Conservation (phyloP, 2,888 invertebrate species). For the Tuta absoluta region DNA sequence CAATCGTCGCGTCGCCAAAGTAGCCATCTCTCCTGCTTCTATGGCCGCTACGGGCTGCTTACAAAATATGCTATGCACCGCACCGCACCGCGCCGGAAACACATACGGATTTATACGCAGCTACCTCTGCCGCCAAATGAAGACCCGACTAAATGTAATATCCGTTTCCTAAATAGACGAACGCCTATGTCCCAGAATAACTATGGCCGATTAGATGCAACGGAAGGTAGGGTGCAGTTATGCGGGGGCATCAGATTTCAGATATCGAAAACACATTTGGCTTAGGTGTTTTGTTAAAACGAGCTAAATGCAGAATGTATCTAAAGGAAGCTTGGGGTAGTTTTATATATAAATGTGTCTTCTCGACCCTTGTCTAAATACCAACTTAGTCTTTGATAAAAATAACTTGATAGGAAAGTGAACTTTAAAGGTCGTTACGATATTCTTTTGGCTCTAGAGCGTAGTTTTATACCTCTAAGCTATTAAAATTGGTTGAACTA, state of each 20-base stretch:
- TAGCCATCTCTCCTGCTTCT: no score
- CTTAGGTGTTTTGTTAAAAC: neutral
- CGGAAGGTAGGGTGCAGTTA: conserved; percentile 39
- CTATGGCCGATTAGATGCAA: conserved; percentile 74
- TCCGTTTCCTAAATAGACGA: conserved; percentile 82
- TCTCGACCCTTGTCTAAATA: no score
- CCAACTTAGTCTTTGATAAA: no score
- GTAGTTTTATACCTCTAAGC: no score
- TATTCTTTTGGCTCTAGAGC: no score
- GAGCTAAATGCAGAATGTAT: no score
- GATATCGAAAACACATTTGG: conserved; percentile 5
- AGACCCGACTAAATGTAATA: conserved; percentile 79
- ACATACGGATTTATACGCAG: conserved; percentile 75
- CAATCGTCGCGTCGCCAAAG: conserved; percentile 27
- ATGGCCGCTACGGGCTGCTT: conserved; percentile 60
- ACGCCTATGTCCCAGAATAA: conserved; percentile 78
- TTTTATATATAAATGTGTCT: no score
- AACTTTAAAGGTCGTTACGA: no score
- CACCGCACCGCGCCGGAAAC: conserved; percentile 66
- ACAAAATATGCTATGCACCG: conserved; percentile 77
- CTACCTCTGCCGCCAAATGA: conserved; percentile 79
- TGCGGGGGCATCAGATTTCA: conserved; percentile 19
- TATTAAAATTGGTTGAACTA: no score
- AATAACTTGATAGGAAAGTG: no score
- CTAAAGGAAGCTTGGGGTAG: neutral